phyloP scores from a whole-genome alignment of 2,113 vertebrate species.

The Xiphophorus maculatus region DNA sequence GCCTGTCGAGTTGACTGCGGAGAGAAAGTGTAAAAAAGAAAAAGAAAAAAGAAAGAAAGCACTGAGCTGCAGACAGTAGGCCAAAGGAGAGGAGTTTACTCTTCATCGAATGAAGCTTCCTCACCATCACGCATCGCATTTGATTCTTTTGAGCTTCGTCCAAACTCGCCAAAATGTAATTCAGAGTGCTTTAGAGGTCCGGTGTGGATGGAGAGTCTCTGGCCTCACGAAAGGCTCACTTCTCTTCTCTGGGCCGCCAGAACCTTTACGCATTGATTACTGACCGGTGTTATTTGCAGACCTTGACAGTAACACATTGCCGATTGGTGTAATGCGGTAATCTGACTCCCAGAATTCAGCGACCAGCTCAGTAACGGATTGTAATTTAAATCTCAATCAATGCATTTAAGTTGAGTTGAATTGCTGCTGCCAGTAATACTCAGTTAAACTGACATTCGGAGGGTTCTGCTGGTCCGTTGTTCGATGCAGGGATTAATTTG shows the following conservation, averaged over 20 bases:
- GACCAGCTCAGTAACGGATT: neutral
- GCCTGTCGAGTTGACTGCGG: too few species aligned
- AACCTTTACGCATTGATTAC: neutral
- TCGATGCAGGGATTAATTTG: neutral
- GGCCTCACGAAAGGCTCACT: neutral
- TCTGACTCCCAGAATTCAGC: neutral
- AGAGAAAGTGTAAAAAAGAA: too few species aligned
- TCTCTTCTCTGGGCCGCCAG: neutral
- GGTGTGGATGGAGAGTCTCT: neutral
- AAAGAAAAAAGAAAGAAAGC: too few species aligned
- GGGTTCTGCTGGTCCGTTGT: neutral
- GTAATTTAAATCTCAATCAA: neutral
- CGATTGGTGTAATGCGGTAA: neutral
- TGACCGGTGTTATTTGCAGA: neutral
- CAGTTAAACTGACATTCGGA: neutral
- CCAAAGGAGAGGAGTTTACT: neutral
- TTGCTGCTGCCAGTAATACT: neutral
- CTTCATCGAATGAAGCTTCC: neutral
- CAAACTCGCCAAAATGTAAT: neutral
- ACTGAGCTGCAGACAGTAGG: neutral
- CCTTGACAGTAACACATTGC: slow-evolving; percentile 7
- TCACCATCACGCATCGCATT: neutral
- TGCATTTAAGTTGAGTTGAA: neutral
- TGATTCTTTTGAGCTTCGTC: neutral
- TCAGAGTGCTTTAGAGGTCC: neutral